phyloP scores from a whole-genome alignment of 2,113 vertebrate genomes.

The Cyprinus carpio region DNA sequence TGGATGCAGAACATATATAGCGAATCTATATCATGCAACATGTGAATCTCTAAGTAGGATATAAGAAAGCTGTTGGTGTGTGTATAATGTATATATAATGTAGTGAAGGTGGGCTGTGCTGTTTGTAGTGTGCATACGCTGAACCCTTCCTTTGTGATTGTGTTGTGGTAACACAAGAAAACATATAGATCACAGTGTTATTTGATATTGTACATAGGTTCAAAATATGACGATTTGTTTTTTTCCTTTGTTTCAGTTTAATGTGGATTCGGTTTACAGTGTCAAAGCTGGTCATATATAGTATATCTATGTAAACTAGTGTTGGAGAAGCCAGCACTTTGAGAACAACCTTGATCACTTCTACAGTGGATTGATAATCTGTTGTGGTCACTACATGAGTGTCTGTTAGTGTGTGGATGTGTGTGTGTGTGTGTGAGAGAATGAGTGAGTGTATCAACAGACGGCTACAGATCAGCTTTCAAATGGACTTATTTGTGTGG shows the following conservation, averaged over 20 bases:
- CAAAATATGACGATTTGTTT: not conserved
- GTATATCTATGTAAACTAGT: conserved; percentile 1
- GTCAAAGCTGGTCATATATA: conserved; percentile 8
- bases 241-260: conserved; percentile 23
- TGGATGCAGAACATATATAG: conserved; percentile 32
- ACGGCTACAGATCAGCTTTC: not conserved
- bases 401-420: not conserved
- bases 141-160: conserved; percentile 56
- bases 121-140: conserved; percentile 62
- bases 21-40: not conserved
- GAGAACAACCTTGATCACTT: not conserved
- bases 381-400: not conserved
- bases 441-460: not conserved
- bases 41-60: conserved; percentile 26
- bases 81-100: conserved; percentile 9
- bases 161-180: conserved; percentile 61
- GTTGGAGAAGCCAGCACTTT: conserved; percentile 1
- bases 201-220: conserved; percentile 40
- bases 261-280: not conserved
- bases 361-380: not conserved
- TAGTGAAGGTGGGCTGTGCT: conserved; percentile 56
- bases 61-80: conserved; percentile 62
- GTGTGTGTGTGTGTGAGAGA: not conserved
- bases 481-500: not conserved
- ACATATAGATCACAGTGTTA: conserved; percentile 30